Evolutionary conservation across 2,113 vertebrate genomes (phyloP).

Genomic region (Ammodytes marinus): DNA sequence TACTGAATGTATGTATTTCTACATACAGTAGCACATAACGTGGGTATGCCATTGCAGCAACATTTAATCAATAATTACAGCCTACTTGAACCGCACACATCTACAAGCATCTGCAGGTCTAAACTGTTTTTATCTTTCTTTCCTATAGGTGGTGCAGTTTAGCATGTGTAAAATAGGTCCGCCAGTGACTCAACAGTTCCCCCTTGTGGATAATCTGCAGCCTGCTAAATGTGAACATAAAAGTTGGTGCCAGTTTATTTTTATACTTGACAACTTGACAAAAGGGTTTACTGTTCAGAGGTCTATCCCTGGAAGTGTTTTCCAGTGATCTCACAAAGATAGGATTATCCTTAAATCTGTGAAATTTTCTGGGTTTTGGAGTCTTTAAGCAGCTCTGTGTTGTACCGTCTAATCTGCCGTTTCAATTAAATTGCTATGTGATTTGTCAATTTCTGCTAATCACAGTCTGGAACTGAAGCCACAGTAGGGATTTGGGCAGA

Average conservation of each 20-base stretch:
- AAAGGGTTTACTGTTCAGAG: background rate
- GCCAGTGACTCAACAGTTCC: conserved; percentile 1
- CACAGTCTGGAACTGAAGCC: conserved; percentile 52
- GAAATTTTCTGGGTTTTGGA: conserved; percentile 6
- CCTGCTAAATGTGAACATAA: background rate
- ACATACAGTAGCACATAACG: too few species aligned
- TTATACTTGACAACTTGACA: background rate
- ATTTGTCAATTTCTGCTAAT: conserved; percentile 67
- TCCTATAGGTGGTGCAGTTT: background rate
- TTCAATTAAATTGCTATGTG: conserved; percentile 50
- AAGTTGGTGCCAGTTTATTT: background rate
- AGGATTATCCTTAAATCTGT: conserved; percentile 55
- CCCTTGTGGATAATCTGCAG: conserved; percentile 7
- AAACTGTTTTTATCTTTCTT: background rate
- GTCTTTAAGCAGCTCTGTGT: conserved; percentile 32
- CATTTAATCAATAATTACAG: too few species aligned
- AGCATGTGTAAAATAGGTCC: background rate
- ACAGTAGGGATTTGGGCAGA: conserved; percentile 46
- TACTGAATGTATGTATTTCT: too few species aligned
- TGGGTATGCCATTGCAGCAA: too few species aligned
- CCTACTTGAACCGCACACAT: background rate
- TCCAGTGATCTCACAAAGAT: conserved; percentile 8
- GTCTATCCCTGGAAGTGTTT: conserved; percentile 24
- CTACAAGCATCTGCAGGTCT: background rate
- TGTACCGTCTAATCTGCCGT: conserved; percentile 50